Evolutionary conservation across 2,797 vertebrate genomes (phyloP), one percentile per base, ranked within the genome.

Genomic region (Sebastes trivittatus): DNA sequence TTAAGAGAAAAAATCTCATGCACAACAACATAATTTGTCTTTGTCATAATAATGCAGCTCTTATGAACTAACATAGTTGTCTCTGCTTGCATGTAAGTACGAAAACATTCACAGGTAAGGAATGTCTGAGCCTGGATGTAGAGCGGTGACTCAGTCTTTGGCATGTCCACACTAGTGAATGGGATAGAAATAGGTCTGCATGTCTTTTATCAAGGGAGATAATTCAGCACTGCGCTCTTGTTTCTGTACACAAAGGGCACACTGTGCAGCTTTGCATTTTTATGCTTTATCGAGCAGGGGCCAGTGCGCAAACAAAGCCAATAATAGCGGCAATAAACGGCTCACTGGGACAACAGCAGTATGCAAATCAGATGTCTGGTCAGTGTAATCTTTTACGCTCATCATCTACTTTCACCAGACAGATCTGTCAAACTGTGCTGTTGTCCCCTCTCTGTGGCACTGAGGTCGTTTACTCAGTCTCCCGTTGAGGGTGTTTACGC

Each of bases 241-340:
- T 92, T 92, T 93, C 85, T 78, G n/a, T 72, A 78, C 79, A 95
- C 93, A 96, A 96, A 94, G 91, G 88, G 70, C 72, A 72, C 91
- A 87, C 77, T 94, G 93, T 95, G 91, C 82, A 73, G 83, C 82
- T 85, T 83, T 79, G 87, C 76, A 77, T 90, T 89, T 91, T 87
- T 85, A 89, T 63, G 87, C 87, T 92, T 93, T 92, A 94, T 91
- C 55, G 75, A 91, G 85, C 92, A 80, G 78, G 16, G 69, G 61
- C 63, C 82, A 27, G 58, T 42, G 71, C 60, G 56, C 86, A 80
- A 89, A 90, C 93, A 92, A 90, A 87, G 83, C 78, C 70, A 18
- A 54, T 73, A 60, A 80, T 77, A 32, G 71, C 75, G n/a, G 56
- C 52, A 34, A 78, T 87, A 87, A 90, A 91, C 78, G 11, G 82